Evolutionary conservation across 35 echinoderm and acorn worm genomes (phyloP).

Genomic region (Nesometra sesokonis): DNA sequence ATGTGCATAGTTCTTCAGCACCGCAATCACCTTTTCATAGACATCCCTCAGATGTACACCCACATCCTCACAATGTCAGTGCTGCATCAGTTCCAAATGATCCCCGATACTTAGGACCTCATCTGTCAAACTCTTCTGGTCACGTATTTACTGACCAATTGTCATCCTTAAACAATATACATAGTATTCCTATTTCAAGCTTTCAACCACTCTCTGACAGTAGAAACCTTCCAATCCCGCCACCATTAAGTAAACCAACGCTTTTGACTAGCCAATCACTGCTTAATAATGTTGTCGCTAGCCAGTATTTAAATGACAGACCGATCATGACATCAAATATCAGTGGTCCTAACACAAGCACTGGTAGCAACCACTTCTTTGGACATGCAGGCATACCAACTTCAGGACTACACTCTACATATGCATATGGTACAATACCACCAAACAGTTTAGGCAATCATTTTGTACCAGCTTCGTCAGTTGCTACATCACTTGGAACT

Average conservation of each 20-base stretch:
- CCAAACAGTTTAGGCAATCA: not conserved
- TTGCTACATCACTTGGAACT: not conserved
- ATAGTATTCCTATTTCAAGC: slow-evolving; percentile 7
- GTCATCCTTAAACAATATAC: not conserved
- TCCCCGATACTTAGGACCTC: not conserved
- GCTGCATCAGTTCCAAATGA: not conserved
- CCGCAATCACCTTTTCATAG: not conserved
- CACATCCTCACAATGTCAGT: not conserved
- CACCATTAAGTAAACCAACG: slow-evolving; percentile 22
- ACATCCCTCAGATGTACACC: not conserved
- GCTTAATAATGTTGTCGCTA: slow-evolving; percentile 14
- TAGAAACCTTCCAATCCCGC: not conserved
- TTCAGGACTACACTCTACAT: not conserved
- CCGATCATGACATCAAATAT: slow-evolving; percentile 8
- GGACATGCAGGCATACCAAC: not conserved
- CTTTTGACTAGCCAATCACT: slow-evolving; percentile 66
- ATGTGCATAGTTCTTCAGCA: not conserved
- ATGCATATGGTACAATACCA: not conserved
- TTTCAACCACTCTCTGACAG: slow-evolving; percentile 20
- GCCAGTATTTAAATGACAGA: slow-evolving; percentile 32
- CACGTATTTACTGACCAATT: not conserved
- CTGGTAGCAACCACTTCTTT: not conserved
- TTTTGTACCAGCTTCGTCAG: not conserved
- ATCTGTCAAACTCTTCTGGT: not conserved
- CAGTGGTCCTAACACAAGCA: not conserved